Conservation (phyloP, 2,888 invertebrate genomes). For the Sisyra nigra region DNA sequence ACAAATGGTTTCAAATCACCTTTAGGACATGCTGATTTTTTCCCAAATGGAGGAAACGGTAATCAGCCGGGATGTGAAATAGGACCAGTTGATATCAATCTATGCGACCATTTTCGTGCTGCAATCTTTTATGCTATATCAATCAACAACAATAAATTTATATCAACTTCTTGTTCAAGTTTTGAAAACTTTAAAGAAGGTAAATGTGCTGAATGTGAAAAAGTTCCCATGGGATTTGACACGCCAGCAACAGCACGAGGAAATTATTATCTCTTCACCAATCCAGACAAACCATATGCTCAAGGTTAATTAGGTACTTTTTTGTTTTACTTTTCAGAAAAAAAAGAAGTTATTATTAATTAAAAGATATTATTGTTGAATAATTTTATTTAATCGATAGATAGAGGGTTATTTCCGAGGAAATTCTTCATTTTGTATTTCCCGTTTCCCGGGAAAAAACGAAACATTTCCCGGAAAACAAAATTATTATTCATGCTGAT, state of each 20-base stretch:
- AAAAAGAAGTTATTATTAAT: no score
- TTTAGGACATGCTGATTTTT: conserved; percentile 25
- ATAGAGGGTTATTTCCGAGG: no score
- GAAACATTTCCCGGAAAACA: no score
- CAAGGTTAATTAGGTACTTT: no score
- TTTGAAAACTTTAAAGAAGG: conserved; percentile 21
- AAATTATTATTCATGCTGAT: no score
- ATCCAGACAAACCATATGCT: background rate
- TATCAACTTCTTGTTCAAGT: conserved; percentile 24
- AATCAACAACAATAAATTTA: conserved; percentile 23
- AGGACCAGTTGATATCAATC: conserved; percentile 20
- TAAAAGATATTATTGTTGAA: no score
- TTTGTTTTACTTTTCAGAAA: no score
- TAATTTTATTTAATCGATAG: no score
- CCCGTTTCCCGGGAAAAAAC: no score
- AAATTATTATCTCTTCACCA: conserved; percentile 1
- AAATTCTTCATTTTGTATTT: no score
- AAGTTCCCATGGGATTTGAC: background rate
- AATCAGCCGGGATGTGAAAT: conserved; percentile 28
- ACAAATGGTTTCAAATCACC: conserved; percentile 23
- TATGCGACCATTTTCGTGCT: conserved; percentile 30
- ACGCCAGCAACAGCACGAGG: background rate
- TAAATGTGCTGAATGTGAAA: conserved; percentile 15
- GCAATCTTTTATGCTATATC: conserved; percentile 31
- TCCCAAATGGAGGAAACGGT: conserved; percentile 26